Evolutionary conservation across 1,140 invertebrate genomes (phyloP).

Genomic region (Trachelipus rathkii): DNA sequence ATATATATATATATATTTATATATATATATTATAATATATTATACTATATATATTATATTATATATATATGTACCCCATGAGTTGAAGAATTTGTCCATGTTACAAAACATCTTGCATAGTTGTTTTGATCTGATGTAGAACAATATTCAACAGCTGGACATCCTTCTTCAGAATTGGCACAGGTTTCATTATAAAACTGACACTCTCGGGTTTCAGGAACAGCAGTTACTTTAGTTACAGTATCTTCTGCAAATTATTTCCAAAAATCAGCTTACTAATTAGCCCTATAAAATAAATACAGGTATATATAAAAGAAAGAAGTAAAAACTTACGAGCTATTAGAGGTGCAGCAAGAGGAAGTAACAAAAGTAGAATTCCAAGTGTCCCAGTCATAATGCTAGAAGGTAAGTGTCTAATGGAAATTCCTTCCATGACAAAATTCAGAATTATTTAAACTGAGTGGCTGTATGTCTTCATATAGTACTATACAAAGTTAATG

Average conservation of each 20-base stretch:
- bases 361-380: neutral
- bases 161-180: slow-evolving; percentile 9
- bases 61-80: neutral
- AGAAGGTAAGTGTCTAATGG: neutral
- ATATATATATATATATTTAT: too few relatives aligned
- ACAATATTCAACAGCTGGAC: neutral
- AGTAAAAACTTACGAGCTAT: neutral
- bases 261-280: too few relatives aligned
- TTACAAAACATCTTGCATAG: neutral
- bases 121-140: slow-evolving; percentile 7
- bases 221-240: neutral
- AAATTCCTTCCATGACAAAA: neutral
- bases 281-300: neutral
- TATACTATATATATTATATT: too few relatives aligned
- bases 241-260: neutral
- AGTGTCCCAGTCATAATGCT: neutral
- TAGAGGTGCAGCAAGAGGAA: slow-evolving; percentile 2
- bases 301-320: neutral
- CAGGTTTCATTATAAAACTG: slow-evolving; percentile 7
- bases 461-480: too few relatives aligned
- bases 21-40: too few relatives aligned
- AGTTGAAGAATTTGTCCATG: slow-evolving; percentile 9
- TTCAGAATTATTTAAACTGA: neutral
- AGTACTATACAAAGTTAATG: neutral
- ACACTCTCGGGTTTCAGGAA: slow-evolving; percentile 3